phyloP scores from a whole-genome alignment of 2,113 vertebrate genomes.

The Montifringilla adamsi region DNA sequence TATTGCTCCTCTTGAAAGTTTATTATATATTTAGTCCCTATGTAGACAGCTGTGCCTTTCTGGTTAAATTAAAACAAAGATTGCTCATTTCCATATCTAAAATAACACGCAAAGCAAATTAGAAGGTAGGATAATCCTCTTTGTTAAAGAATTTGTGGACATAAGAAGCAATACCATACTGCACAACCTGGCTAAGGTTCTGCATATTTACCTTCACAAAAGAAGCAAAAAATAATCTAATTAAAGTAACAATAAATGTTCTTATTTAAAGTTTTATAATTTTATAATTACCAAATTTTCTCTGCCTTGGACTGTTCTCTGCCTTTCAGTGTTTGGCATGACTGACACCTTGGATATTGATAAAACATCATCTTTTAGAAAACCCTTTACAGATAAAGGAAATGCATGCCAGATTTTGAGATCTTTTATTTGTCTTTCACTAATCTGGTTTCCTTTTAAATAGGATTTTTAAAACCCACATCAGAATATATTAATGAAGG shows the following conservation, averaged over 20 bases:
- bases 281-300: not conserved
- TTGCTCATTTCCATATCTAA: constrained; percentile 29
- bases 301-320: not conserved
- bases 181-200: not conserved
- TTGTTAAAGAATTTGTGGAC: not conserved
- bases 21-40: not conserved
- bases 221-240: not conserved
- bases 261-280: not conserved
- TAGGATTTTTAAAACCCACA: not conserved
- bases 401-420: not conserved
- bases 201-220: not conserved
- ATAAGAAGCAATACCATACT: not conserved
- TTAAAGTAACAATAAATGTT: not conserved
- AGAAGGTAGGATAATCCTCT: not conserved
- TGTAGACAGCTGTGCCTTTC: not conserved
- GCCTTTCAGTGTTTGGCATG: not conserved
- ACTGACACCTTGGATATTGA: not conserved
- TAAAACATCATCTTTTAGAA: not conserved
- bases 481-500: not conserved
- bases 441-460: not conserved
- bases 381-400: not conserved
- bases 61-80: not conserved
- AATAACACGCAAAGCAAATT: not conserved
- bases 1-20: constrained; percentile 1
- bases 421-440: not conserved